These are phyloP conservation scores for Gulo gulo DNA, from an alignment of 2,113 vertebrate species.

Conservation along the genomic window DNA sequence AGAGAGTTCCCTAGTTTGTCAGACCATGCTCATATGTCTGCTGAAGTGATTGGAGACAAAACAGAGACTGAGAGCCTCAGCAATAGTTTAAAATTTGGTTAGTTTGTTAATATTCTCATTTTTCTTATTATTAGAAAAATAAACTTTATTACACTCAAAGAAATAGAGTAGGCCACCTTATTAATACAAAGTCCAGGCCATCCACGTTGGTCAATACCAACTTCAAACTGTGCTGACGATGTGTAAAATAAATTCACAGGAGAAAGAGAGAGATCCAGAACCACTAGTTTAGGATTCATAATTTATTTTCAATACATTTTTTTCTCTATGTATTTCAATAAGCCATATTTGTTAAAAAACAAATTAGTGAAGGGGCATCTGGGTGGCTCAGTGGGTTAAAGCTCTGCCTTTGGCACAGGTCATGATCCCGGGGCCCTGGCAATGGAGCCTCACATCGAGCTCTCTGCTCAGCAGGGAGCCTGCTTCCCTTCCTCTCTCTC, in stretches of 20 bases:
- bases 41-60: neutral
- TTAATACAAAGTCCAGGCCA: neutral
- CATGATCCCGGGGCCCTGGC: too few species aligned
- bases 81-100: neutral
- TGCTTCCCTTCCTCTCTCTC: too few species aligned
- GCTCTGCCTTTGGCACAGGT: too few species aligned
- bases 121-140: constrained; percentile 32
- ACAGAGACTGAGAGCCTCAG: neutral
- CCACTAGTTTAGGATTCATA: neutral
- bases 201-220: neutral
- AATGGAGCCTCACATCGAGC: too few species aligned
- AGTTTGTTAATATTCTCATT: neutral
- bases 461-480: too few species aligned
- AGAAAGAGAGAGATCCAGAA: neutral
- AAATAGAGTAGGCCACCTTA: neutral
- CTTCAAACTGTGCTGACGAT: neutral
- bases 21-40: neutral
- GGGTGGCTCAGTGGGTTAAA: too few species aligned
- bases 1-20: neutral
- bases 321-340: neutral
- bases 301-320: neutral
- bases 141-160: neutral
- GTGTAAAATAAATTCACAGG: neutral
- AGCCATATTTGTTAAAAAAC: neutral
- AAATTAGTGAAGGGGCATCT: neutral